phyloP scores from a whole-genome alignment of 2,888 invertebrate genomes.

The Rhingia campestris region DNA sequence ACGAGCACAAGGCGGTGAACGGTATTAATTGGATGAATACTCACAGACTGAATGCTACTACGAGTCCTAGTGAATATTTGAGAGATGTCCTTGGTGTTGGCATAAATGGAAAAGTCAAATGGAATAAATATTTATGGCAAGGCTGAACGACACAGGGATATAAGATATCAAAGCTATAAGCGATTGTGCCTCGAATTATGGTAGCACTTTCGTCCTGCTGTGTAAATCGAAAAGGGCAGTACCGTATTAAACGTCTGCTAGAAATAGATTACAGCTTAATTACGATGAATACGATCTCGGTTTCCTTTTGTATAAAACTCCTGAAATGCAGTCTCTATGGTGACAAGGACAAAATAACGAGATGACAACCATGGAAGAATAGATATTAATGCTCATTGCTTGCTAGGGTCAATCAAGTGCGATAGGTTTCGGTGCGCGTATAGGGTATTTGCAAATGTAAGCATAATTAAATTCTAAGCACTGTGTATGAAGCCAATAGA shows the following conservation, averaged over 20 bases:
- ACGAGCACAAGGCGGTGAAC: conserved; percentile 5
- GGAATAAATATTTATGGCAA: conserved; percentile 54
- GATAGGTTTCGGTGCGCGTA: conserved; percentile 39
- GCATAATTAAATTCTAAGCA: conserved; percentile 49
- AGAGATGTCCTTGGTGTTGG: conserved; percentile 7
- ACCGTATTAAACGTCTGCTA: conserved; percentile 26
- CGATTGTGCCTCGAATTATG: conserved; percentile 49
- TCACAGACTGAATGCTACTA: conserved; percentile 11
- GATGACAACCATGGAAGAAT: conserved; percentile 43
- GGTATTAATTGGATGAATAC: conserved; percentile 42
- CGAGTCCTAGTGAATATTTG: background rate
- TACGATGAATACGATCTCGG: conserved; percentile 40
- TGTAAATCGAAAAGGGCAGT: conserved; percentile 31
- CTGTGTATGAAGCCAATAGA: conserved; percentile 23
- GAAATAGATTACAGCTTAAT: conserved; percentile 36
- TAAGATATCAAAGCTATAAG: conserved; percentile 42
- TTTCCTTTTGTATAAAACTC: conserved; percentile 16
- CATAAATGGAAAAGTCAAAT: conserved; percentile 18
- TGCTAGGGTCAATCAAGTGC: conserved; percentile 55
- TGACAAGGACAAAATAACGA: conserved; percentile 30
- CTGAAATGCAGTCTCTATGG: conserved; percentile 41
- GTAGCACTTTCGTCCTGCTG: conserved; percentile 15
- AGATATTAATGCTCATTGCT: conserved; percentile 51
- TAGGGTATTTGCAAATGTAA: conserved; percentile 26
- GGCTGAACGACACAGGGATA: conserved; percentile 25